Evolutionary conservation across 2,888 invertebrate species (phyloP).

Genomic region (Chaitophorus viminalis): DNA sequence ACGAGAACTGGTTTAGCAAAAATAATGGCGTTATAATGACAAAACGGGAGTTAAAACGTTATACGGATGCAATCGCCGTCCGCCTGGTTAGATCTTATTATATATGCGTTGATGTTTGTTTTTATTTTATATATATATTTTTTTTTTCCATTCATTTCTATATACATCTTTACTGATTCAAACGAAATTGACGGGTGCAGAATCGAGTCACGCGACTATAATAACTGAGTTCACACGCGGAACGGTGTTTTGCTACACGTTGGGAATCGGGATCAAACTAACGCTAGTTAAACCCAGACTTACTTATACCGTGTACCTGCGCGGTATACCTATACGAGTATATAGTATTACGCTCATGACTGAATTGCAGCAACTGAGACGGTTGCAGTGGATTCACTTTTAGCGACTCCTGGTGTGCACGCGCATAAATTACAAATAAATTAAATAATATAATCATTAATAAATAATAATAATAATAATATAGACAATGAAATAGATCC

Average conservation of each 20-base stretch:
- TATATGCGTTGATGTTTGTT: not conserved
- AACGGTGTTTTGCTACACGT: not conserved
- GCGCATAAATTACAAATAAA: no score
- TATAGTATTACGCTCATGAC: not conserved
- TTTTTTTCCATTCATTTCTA: not conserved
- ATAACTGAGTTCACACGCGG: not conserved
- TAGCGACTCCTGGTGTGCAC: no score
- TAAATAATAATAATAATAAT: no score
- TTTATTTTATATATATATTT: no score
- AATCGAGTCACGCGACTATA: slow-evolving; percentile 7
- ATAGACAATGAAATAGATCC: no score
- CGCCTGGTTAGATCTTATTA: not conserved
- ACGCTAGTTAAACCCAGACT: not conserved
- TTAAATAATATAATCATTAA: no score
- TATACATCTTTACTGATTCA: not conserved
- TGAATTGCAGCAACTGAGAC: not conserved
- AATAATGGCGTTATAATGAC: not conserved
- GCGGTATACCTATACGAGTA: no score
- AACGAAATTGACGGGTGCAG: not conserved
- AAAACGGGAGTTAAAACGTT: not conserved
- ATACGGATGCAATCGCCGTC: not conserved
- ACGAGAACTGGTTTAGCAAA: not conserved
- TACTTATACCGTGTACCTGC: no score
- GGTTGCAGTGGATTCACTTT: no score
- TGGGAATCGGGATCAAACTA: not conserved